Evolutionary conservation across 2,888 invertebrate species (phyloP), one percentile per base, ranked within the genome.

Genomic region (Bibio marci): DNA sequence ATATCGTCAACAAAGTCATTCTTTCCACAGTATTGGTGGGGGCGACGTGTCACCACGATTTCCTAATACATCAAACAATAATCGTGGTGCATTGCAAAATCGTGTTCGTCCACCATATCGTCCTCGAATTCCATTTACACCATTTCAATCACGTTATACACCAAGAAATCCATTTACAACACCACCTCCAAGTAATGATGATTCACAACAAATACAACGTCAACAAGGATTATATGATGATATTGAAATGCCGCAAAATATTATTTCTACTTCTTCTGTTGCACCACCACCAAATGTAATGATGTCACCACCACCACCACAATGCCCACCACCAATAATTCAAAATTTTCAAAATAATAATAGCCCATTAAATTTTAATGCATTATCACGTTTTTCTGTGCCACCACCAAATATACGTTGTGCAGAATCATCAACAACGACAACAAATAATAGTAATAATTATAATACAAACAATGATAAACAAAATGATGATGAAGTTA

Each of bases 171-270:
- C 14, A 26, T 38, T 38, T 15, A 22, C 15, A 31, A 5, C 30
- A 3, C 30, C 7, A 31, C 32, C 22, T 3, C 31, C 18, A 13
- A n/a, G n/a, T n/a, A n/a, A n/a, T n/a, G n/a, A n/a, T n/a, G n/a
- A n/a, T n/a, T n/a, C n/a, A n/a, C n/a, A n/a, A n/a, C n/a, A n/a
- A n/a, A n/a, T n/a, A n/a, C n/a, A n/a, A n/a, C n/a, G n/a, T n/a
- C 37, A 12, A 6, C 37, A 38, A 33, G 38, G 38, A 19, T 17
- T 38, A 15, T 38, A 38, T 13, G 38, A 38, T 19, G 38, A 32
- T 4, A 22, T 32, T 30, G 38, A 33, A 19, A 19, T 38, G 12
- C 13, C 18, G 13, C 37, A 12, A n/a, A 12, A 18, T 10, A 30
- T n/a, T 30, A 10, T n/a, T 30, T 10, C 12, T 10, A 26, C 26